Base-by-base conservation (phyloP, 2,797 vertebrate genomes). In the Danio aesculapii region DNA sequence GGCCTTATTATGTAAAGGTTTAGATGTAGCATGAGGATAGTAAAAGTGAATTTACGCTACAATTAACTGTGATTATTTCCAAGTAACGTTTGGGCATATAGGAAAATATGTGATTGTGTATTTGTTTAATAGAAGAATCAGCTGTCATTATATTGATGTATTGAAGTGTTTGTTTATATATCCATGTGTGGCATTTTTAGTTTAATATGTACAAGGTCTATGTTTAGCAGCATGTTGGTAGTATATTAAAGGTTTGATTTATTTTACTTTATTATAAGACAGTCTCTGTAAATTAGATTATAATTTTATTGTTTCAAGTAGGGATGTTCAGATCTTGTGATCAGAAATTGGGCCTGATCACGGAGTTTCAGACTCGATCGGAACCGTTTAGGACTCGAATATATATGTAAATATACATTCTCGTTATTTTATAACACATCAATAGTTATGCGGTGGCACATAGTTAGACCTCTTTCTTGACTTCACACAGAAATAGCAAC, bases 71-170 rank as follows among this genome's bases (percentile, higher is more conserved):
- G 62, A 66, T 53, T 46, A 74, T 43, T 68, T 82, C 12, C 30
- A 8, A 10, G 49, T 30, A 58, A 58, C 64, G 44, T 78, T 80
- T 12, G 44, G 63, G 62, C 58, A 53, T 59, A 59, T 77, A 79
- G 73, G 63, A 67, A 84, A 67, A 59, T 44, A 6, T 39, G 67
- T 72, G 0, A 41, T 72, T n/a, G 19, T 76, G 52, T 84, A 50
- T 84, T 79, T 73, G 47, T 71, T 47, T n/a, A 5, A 75, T 44
- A 59, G 57, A 11, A 53, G 64, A 81, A 77, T 70, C 30, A 59
- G 53, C 57, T 47, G 53, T 67, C 52, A 52, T 10, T 82, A 66
- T 62, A 43, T 57, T 75, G 14, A 62, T 50, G 50, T 75, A 39
- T 19, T n/a, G 1, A 19, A 55, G 16, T 14, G 58, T 79, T 61